Base-by-base conservation (phyloP, 2,888 invertebrate genomes). In the Rhaphigaster nebulosa region DNA sequence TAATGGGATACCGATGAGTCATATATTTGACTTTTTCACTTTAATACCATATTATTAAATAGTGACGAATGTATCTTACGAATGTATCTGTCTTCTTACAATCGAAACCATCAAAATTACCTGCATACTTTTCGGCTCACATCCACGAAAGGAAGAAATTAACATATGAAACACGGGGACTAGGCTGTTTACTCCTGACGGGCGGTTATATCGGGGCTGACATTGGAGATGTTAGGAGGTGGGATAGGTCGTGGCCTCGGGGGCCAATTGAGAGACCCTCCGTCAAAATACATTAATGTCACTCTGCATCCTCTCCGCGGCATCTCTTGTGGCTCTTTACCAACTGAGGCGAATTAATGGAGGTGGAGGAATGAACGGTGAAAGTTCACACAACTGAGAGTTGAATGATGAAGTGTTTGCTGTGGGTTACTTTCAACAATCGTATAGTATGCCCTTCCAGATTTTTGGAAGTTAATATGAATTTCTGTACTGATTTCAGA, bases 191-290 rank as follows among this genome's bases (percentile, higher is more conserved):
- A 65, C 65, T 15, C 65, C 29, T 5, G 15, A 10, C 13, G 12
- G 15, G 2, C 4, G 13, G 65, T 65, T 60, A 60, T 0, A 15
- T 29, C 15, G 12, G 29, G 6, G 4, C 13, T 65, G 70, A 38
- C 70, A 76, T 76, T 76, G 34, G 70, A 70, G 70, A 20, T 20
- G 26, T 4, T 1, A 34, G 38, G 13, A 12, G n/a, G 84, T 84
- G 45, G 45, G 84, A 45, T 50, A 84, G 84, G 84, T 84, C 84
- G 45, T 50, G 84, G 41, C 84, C 84, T 84, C 84, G 84, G n/a
- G 13, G 15, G 15, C 84, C 84, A 84, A 84, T 84, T 84, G 45
- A 45, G 84, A 26, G 45, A n/a, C 84, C 45, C 84, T n/a, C 84
- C 84, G 45, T 26, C 45, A 13, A 84, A 84, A 84, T 84, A 45